Percentiles rank a stretch among this genome's conserved stretches.
These are phyloP conservation scores for Mercenaria mercenaria DNA, from an alignment of 1,140 invertebrate genomes.

Conservation along the genomic window DNA sequence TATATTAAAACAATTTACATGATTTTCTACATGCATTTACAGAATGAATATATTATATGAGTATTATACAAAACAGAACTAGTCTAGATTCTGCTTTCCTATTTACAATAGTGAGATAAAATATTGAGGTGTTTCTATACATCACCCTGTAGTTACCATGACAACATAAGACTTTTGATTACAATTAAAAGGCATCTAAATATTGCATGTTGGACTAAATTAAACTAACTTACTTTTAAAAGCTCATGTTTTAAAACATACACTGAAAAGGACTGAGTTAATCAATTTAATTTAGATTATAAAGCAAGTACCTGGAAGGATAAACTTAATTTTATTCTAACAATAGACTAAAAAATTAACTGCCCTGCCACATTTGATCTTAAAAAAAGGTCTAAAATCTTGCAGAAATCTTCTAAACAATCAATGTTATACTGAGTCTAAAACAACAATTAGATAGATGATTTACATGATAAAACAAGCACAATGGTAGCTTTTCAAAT, in stretches of 20 bases:
- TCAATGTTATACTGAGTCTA: no score
- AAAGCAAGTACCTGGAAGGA: no score
- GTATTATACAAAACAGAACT: constrained; percentile 12
- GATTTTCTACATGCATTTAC: constrained; percentile 20
- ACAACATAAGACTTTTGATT: neutral
- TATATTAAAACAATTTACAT: constrained; percentile 3
- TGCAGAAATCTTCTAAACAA: no score
- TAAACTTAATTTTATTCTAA: no score
- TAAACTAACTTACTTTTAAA: neutral
- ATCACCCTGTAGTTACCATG: neutral
- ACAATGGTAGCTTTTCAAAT: no score
- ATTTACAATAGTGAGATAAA: constrained; percentile 4
- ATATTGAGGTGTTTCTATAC: neutral
- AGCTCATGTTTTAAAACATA: neutral
- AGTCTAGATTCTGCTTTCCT: neutral
- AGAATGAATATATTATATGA: constrained; percentile 15
- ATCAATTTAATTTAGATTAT: no score
- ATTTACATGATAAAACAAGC: no score
- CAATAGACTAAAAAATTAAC: neutral
- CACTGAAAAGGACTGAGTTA: no score
- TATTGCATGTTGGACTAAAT: neutral
- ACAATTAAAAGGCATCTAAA: constrained; percentile 10
- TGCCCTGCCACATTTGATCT: no score
- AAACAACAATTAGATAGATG: no score
- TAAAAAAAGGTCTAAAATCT: neutral